Conservation (phyloP, 2,113 vertebrate genomes). For the Dryoscopus gambensis region DNA sequence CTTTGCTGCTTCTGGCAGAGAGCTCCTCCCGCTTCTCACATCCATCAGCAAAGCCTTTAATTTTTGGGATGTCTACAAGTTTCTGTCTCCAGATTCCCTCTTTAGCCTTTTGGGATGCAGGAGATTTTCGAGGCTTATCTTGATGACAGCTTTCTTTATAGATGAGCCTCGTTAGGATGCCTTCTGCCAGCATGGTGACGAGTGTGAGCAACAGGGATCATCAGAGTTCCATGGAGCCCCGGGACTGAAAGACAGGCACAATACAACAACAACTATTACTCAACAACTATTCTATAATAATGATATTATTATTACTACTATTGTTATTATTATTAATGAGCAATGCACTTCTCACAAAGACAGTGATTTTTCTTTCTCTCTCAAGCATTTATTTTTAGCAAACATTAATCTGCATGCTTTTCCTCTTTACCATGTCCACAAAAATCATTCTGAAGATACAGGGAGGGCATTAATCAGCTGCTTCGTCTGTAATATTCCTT, state of each 20-base stretch:
- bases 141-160: slow-evolving; percentile 53
- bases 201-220: not conserved
- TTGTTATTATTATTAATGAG: not conserved
- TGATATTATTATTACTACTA: not conserved
- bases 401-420: not conserved
- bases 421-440: not conserved
- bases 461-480: not conserved
- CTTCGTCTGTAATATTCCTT: not conserved
- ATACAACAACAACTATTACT: not conserved
- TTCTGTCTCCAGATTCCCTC: slow-evolving; percentile 48
- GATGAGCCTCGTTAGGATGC: slow-evolving; percentile 50
- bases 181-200: slow-evolving; percentile 72
- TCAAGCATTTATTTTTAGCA: not conserved
- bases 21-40: not conserved
- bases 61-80: slow-evolving; percentile 10
- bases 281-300: not conserved
- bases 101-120: not conserved
- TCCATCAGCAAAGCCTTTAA: not conserved
- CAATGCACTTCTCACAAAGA: not conserved
- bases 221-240: not conserved
- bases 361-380: not conserved
- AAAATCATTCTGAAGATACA: not conserved
- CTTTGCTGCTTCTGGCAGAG: not conserved
- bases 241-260: not conserved
- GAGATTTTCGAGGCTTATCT: slow-evolving; percentile 1